A percentile compares a stretch with the other conserved stretches of the same genome.
Evolutionary conservation across 2,113 vertebrate genomes (phyloP).

Genomic region (Tragelaphus buxtoni): DNA sequence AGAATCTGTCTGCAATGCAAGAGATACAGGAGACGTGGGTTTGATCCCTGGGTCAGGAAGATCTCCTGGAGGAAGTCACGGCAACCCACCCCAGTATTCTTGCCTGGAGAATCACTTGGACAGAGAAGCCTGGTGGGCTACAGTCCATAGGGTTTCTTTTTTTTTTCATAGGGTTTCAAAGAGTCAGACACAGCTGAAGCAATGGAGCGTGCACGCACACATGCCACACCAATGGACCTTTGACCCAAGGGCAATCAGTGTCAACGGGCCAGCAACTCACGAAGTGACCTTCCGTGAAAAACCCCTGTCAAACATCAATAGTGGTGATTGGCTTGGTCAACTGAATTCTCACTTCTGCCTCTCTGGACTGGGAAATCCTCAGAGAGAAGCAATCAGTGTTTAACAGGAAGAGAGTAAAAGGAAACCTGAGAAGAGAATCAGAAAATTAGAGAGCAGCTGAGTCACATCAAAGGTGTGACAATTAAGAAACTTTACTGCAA

Average conservation of each 20-base stretch:
- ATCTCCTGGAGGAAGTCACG: background rate
- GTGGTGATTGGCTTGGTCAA: background rate
- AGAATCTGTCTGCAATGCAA: background rate
- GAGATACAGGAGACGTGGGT: background rate
- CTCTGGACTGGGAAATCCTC: background rate
- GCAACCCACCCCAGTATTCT: background rate
- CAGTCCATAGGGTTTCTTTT: background rate
- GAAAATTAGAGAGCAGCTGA: background rate
- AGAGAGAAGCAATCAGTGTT: background rate
- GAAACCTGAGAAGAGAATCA: background rate
- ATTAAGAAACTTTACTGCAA: background rate
- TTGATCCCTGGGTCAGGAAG: background rate
- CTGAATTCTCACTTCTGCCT: background rate
- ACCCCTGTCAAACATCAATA: background rate
- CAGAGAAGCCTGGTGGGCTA: background rate
- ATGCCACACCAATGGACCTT: background rate
- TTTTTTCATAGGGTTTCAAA: background rate
- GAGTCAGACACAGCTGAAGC: background rate
- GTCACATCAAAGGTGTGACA: background rate
- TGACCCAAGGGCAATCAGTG: background rate
- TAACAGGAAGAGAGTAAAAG: background rate
- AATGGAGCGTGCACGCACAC: accelerated
- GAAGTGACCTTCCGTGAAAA: background rate
- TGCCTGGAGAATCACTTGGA: background rate
- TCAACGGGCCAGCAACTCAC: background rate